Percentiles rank a stretch among this genome's conserved stretches.
These are phyloP conservation scores for Odocoileus hemionus DNA, from an alignment of 2,113 vertebrate species.

Conservation along the genomic window DNA sequence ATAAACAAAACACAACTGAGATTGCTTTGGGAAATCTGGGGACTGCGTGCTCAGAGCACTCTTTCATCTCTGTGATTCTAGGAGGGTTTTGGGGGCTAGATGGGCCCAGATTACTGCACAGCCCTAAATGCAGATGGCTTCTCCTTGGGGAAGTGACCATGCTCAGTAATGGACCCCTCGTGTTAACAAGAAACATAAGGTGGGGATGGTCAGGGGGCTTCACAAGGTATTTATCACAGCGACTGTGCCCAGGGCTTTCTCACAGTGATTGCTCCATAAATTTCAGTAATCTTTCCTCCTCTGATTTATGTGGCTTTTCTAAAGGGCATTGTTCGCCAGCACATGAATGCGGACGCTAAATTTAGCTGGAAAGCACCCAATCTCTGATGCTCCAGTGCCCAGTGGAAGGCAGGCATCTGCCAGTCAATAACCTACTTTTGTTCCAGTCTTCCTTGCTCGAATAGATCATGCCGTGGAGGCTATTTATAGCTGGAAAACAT, in stretches of 20 bases:
- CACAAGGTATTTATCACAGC: constrained; percentile 58
- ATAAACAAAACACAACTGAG: neutral
- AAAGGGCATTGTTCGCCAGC: constrained; percentile 50
- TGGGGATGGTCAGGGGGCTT: constrained; percentile 54
- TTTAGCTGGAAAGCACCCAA: constrained; percentile 54
- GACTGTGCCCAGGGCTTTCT: constrained; percentile 61
- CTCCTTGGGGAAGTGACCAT: constrained; percentile 43
- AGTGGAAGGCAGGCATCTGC: constrained; percentile 63
- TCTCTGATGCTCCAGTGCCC: constrained; percentile 12
- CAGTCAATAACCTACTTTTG: constrained; percentile 69
- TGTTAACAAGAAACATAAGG: constrained; percentile 66
- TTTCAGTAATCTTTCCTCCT: constrained; percentile 42
- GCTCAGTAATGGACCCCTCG: constrained; percentile 35
- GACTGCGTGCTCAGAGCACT: neutral
- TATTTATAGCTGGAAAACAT: constrained; percentile 61
- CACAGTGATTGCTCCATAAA: constrained; percentile 52
- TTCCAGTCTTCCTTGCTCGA: constrained; percentile 35
- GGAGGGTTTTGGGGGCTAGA: neutral
- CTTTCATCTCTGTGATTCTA: neutral
- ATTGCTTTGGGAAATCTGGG: neutral
- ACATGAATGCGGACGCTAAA: constrained; percentile 56
- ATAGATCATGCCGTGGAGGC: constrained; percentile 25
- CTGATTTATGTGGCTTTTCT: constrained; percentile 59
- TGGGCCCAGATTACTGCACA: neutral
- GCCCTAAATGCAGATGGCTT: constrained; percentile 45